Base-by-base conservation (phyloP, 2,888 invertebrate genomes). In the Xylophagus ater region DNA sequence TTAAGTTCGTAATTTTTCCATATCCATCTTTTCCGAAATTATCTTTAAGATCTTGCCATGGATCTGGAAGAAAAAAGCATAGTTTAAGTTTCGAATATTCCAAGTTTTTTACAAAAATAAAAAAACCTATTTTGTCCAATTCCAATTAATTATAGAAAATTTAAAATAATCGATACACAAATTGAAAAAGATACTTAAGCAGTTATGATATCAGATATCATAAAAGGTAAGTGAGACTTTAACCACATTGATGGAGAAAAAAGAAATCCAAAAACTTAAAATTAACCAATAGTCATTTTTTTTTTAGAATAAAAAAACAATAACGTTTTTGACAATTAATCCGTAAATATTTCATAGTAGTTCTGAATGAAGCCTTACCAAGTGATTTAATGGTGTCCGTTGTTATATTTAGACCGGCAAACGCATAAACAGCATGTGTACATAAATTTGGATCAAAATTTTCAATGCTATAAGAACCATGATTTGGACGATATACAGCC, bases 401-500 rank as follows among this genome's bases (percentile, higher is more conserved):
- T 2, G 69, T 67, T 9, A 70, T 68, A 49, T 87, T 76, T 18
- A 89, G 62, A 0, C 87, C 87, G 10, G 83, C 81, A 59, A 88
- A 88, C 4, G 85, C 75, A 55, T 88, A 88, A 8, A 88, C 74
- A 7, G 84, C 65, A 53, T 87, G 86, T 0, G 86, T 86, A 59
- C 88, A 88, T 6, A 85, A 66, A 10, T 71, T 70, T 0, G 86
- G 80, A 48, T 79, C 78, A 47, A 87, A 70, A 56, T 83, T 68
- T 19, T 76, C 73, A 14, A 81, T 63, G 3, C 66, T 66, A 60
- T 78, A 87, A 46, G 71, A 70, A 1, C 81, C 86, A 17, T 65
- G 69, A 0, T 62, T 71, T 0, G 73, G 72, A 13, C 87, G 68
- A 65, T 86, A 87, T 0, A 73, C 74, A 0, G 87, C 80, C 87